A percentile compares a stretch with the other conserved stretches of the same genome.
These are phyloP conservation scores for Oligia latruncula DNA, from an alignment of 2,888 invertebrate genomes.

Conservation along the genomic window DNA sequence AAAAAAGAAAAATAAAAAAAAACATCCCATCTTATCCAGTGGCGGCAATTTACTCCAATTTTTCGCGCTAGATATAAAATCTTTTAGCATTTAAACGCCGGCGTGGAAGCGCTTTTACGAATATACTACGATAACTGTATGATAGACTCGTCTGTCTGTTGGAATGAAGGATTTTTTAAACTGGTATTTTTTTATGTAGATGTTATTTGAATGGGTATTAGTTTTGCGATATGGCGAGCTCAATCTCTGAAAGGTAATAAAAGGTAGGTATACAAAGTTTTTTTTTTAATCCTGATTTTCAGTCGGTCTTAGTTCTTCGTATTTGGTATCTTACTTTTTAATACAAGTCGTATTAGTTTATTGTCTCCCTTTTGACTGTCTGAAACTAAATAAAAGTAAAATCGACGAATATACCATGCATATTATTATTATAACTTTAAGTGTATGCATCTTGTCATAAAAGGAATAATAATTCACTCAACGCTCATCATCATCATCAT, in stretches of 20 bases:
- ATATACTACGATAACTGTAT: conserved; percentile 48
- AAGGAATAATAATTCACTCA: not conserved
- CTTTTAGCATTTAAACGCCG: conserved; percentile 65
- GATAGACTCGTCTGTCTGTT: conserved; percentile 45
- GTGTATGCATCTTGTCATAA: too few species aligned
- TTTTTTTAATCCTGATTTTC: not conserved
- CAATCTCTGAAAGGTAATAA: not conserved
- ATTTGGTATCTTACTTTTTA: not conserved
- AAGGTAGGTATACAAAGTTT: not conserved
- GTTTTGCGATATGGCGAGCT: not conserved
- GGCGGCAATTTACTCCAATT: conserved; percentile 69
- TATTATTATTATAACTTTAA: not conserved
- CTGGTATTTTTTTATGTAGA: not conserved
- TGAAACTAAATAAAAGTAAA: not conserved
- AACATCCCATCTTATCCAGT: conserved; percentile 62
- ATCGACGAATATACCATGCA: not conserved
- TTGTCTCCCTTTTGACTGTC: not conserved
- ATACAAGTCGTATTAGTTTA: not conserved
- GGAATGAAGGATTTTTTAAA: conserved; percentile 27
- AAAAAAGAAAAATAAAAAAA: conserved; percentile 47
- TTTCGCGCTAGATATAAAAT: conserved; percentile 71
- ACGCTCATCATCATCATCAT: too few species aligned
- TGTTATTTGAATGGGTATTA: not conserved
- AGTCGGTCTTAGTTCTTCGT: not conserved
- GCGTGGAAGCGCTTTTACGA: conserved; percentile 50